Evolutionary conservation across 1,140 invertebrate genomes (phyloP), one percentile per base, ranked within the genome.

Genomic region (Zaprionus kolodkinae): DNA sequence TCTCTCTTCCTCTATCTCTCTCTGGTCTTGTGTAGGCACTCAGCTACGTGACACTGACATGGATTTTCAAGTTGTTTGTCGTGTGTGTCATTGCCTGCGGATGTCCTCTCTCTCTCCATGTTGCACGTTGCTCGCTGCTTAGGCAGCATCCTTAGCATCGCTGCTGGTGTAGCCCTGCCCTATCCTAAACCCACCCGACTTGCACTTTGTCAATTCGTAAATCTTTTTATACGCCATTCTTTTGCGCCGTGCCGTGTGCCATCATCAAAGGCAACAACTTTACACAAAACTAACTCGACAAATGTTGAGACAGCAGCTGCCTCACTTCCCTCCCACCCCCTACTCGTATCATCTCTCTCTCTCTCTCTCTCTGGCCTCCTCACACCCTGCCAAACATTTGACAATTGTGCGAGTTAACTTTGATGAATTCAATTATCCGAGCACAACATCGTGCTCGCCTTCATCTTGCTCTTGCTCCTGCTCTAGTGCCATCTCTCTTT

Each of bases 171-270:
- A 25, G 40, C 36, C 38, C 76, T 50, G 45, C 72, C 45, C 45
- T 60, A 67, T 67, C 60, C 66, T 61, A 72, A 81, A 81, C 1
- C n/a, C n/a, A n/a, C 72, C 63, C 83, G 71, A 69, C 85, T 79
- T 89, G 85, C 78, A 89, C 72, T 89, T 89, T 89, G 85, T 89
- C 85, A 89, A 89, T 89, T 89, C 85, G 81, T 80, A 89, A 89
- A 89, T 89, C 85, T 89, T 89, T 89, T 89, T 84, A 83, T 89
- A 65, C 76, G 69, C 66, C 70, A 79, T 76, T 77, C 79, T 76
- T 77, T 83, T 52, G 63, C 64, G 6, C 59, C 59, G 52, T 60
- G 67, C 56, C 54, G 70, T 50, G 48, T 33, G 50, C 33, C 67
- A 81, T 89, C 85, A 89, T 89, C 85, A 89, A 88, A 88, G 85